phyloP scores from a whole-genome alignment of 2,888 invertebrate genomes.

The Tenthredo mesomela region DNA sequence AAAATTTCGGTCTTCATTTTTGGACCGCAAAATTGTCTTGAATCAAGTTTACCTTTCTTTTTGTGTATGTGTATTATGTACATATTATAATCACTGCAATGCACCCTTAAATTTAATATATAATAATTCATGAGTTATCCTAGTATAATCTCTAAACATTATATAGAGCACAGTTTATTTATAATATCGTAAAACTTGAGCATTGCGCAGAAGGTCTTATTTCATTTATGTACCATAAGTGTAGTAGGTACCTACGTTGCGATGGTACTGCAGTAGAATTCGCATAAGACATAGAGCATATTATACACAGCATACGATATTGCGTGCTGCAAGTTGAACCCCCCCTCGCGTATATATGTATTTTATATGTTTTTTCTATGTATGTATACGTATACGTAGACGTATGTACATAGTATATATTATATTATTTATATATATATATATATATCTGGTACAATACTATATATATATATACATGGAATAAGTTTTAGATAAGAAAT shows the following conservation, averaged over 20 bases:
- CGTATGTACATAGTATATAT: no score
- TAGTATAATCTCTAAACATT: background rate
- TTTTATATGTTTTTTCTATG: background rate
- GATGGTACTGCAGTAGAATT: background rate
- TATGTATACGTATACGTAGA: background rate
- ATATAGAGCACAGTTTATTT: background rate
- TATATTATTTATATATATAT: no score
- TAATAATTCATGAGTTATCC: background rate
- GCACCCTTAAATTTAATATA: background rate
- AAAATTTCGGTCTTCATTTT: no score
- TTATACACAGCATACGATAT: background rate
- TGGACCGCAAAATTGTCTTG: no score
- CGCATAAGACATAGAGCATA: background rate
- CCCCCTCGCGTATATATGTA: background rate
- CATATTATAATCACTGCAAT: background rate
- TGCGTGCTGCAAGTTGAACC: constrained; percentile 3
- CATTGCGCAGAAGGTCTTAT: background rate
- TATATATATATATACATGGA: background rate
- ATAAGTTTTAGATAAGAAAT: constrained; percentile 12
- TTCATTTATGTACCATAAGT: background rate
- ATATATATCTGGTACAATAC: background rate
- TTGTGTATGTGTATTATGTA: no score
- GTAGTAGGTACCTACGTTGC: no score
- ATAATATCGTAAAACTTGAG: background rate
- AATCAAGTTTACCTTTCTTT: no score